Base-by-base conservation (phyloP, 1,140 invertebrate genomes). In the Penaeus chinensis region DNA sequence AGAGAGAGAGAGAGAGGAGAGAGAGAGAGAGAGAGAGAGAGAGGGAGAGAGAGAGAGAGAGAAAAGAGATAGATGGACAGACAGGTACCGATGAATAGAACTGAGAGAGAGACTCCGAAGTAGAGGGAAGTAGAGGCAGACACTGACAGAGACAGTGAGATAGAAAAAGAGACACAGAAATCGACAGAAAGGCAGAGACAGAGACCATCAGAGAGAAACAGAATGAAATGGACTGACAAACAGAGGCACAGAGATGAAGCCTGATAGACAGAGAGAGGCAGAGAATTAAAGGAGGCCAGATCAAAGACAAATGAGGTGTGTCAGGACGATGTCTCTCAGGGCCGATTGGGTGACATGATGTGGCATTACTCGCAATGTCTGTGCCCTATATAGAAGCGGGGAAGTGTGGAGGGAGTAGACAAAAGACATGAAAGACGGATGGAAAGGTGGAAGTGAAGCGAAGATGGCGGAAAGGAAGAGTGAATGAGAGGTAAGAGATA, bases 391-490 rank as follows among this genome's bases (percentile, higher is more conserved):
- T 13, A 54, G 54, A 54, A 54, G 54, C 20, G 37, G 24, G 66
- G n/a, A 32, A 32, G 66, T 71, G 66, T 10, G 18, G 66, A 71
- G 47, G 80, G 61, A 62, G 32, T 61, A 82, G n/a, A 82, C 37
- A 47, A 82, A 65, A 62, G 80, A 62, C 54, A 82, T 19, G 60
- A 82, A 65, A 65, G 32, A 22, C 1, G 7, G 62, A 19, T 54
- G 54, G 65, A 62, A 82, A 11, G 54, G 54, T 16, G 54, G 32
- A 82, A 32, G 65, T 37, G 60, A 61, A 81, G 79, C 47, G 79
- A 62, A 61, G 61, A 60, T 60, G 79, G 61, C 19, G 60, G 79
- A 62, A 60, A 81, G 60, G 47, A 60, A 81, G 42, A 81, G 60
- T 60, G 60, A 81, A 60, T 32, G 60, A 81, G 79, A 81, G 60